Evolutionary conservation across 2,888 invertebrate species (phyloP).

Genomic region (Teleogryllus oceanicus): DNA sequence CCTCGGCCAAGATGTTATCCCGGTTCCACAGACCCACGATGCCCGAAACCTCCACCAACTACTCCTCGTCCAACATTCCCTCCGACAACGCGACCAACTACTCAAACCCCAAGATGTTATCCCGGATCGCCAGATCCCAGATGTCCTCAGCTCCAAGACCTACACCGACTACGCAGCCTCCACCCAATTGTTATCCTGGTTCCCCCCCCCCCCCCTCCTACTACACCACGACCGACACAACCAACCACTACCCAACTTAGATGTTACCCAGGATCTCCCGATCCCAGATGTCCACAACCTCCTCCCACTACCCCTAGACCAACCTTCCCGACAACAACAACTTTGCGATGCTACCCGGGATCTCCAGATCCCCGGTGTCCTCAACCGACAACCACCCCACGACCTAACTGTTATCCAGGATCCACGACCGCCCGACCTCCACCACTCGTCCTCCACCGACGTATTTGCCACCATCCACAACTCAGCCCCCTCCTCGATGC

Average conservation of each 20-base stretch:
- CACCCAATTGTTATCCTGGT: conserved; percentile 37
- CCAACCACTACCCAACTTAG: conserved; percentile 22
- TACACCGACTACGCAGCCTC: conserved; percentile 42
- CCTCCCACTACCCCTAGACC: conserved; percentile 40
- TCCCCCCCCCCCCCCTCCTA: conserved; percentile 26
- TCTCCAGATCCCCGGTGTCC: conserved; percentile 40
- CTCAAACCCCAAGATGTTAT: conserved; percentile 43
- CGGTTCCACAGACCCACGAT: conserved; percentile 42
- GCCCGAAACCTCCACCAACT: conserved; percentile 36
- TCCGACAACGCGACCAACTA: conserved; percentile 37
- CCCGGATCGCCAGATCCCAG: conserved; percentile 45
- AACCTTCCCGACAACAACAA: conserved; percentile 28
- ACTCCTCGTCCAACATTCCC: background rate
- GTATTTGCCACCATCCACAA: conserved; percentile 41
- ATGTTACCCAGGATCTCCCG: conserved; percentile 40
- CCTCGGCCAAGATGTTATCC: conserved; percentile 43
- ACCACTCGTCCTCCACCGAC: conserved; percentile 40
- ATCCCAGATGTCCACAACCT: conserved; percentile 45
- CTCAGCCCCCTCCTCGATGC: conserved; percentile 33
- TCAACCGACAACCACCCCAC: conserved; percentile 38
- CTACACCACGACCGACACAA: conserved; percentile 24
- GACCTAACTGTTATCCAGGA: conserved; percentile 45
- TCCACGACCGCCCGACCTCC: conserved; percentile 43
- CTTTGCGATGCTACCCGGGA: conserved; percentile 32
- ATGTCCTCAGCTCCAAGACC: conserved; percentile 45